phyloP scores from a whole-genome alignment of 2,797 vertebrate species.

The Chiloscyllium punctatum region DNA sequence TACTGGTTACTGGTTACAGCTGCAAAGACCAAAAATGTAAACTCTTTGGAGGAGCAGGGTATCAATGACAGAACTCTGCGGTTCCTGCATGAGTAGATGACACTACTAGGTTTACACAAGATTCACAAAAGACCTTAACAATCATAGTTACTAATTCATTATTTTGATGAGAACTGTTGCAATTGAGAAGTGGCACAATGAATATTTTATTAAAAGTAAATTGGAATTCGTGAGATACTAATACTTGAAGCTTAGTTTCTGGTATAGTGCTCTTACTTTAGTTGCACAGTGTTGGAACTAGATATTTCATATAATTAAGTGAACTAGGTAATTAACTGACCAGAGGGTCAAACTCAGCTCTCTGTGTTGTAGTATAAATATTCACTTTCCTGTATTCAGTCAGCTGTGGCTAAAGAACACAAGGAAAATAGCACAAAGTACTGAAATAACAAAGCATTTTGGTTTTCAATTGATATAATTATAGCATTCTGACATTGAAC shows the following conservation, averaged over 20 bases:
- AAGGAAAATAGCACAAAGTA: not conserved
- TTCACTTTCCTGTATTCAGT: not conserved
- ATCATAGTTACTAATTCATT: not conserved
- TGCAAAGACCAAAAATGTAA: no score
- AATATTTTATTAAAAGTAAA: not conserved
- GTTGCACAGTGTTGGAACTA: not conserved
- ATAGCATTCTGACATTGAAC: not conserved
- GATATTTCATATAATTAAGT: not conserved
- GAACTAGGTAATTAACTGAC: not conserved
- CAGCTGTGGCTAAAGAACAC: not conserved
- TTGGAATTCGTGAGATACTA: not conserved
- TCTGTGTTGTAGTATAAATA: not conserved
- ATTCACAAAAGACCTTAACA: not conserved
- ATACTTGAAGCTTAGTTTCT: not conserved
- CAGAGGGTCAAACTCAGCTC: not conserved
- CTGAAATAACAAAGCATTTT: constrained; percentile 19
- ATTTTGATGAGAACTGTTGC: not conserved
- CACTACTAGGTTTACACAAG: not conserved
- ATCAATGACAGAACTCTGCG: no score
- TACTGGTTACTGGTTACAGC: no score
- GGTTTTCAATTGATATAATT: not conserved
- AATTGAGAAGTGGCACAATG: not conserved
- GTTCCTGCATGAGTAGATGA: not conserved
- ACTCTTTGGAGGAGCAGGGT: no score
- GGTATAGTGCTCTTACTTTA: not conserved